A percentile compares a stretch with the other conserved stretches of the same genome.
These are phyloP conservation scores for Sciaenops ocellatus DNA, from an alignment of 2,797 vertebrate genomes.

Conservation along the genomic window DNA sequence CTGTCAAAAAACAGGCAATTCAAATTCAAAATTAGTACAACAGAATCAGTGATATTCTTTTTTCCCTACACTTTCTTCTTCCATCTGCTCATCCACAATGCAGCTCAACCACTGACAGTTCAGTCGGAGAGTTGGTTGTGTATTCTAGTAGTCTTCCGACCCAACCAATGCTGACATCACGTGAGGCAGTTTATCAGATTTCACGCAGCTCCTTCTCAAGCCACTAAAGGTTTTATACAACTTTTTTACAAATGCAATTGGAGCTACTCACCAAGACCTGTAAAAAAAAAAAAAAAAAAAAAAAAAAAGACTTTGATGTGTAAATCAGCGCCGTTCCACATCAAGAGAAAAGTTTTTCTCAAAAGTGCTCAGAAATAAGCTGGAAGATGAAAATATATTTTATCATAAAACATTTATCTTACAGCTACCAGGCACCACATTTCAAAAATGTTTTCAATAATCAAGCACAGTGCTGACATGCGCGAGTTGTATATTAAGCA, in stretches of 20 bases:
- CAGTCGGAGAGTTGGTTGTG: not conserved
- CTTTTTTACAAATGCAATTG: no score
- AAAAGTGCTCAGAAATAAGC: not conserved
- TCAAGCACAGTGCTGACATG: not conserved
- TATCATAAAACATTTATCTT: constrained; percentile 1
- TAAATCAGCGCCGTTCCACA: not conserved
- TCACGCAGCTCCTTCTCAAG: no score
- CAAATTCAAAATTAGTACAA: not conserved
- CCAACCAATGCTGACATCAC: no score
- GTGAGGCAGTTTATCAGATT: no score
- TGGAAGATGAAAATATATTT: not conserved
- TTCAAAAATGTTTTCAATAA: no score
- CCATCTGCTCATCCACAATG: no score
- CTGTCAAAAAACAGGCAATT: not conserved
- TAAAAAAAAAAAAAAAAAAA: no score
- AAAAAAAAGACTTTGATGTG: no score
- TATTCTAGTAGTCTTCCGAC: no score
- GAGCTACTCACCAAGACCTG: no score
- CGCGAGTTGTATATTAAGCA: not conserved
- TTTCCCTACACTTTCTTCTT: not conserved
- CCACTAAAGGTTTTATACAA: no score
- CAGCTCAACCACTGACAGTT: not conserved
- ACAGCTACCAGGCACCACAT: not conserved
- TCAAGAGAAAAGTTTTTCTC: not conserved
- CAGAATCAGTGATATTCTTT: not conserved